phyloP scores from a whole-genome alignment of 2,113 vertebrate genomes.

The Cebus imitator region DNA sequence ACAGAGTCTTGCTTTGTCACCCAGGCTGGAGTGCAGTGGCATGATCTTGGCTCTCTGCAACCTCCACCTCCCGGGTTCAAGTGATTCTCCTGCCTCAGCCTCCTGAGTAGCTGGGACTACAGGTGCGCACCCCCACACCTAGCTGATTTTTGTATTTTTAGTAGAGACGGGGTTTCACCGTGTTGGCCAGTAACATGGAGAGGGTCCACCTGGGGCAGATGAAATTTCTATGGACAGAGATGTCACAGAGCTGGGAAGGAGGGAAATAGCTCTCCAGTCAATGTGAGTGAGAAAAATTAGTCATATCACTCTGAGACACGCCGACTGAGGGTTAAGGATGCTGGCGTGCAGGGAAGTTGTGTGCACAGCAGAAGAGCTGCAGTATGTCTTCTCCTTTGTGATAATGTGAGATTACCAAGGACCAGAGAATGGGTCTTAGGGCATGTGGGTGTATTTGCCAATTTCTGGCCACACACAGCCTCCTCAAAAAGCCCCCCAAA shows the following conservation, averaged over 20 bases:
- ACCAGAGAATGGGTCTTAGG: constrained; percentile 91
- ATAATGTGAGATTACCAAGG: constrained; percentile 84
- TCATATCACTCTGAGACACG: not conserved
- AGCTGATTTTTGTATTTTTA: too few species aligned
- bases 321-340: not conserved
- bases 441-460: constrained; percentile 91
- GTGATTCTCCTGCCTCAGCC: too few species aligned
- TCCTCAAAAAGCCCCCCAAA: constrained; percentile 83
- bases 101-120: too few species aligned
- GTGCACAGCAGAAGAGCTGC: not conserved
- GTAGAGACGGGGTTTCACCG: too few species aligned
- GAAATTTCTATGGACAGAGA: constrained; percentile 82
- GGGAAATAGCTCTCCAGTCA: not conserved
- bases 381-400: not conserved
- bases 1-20: too few species aligned
- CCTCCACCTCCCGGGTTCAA: too few species aligned
- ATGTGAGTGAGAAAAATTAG: not conserved
- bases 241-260: constrained; percentile 82
- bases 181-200: not conserved
- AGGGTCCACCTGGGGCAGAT: not conserved
- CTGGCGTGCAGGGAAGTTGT: not conserved
- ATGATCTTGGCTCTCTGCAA: too few species aligned
- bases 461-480: constrained; percentile 94
- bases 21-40: too few species aligned
- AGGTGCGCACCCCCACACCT: too few species aligned